Base-by-base conservation (phyloP, 2,888 invertebrate species). In the Andrena chrysosceles region DNA sequence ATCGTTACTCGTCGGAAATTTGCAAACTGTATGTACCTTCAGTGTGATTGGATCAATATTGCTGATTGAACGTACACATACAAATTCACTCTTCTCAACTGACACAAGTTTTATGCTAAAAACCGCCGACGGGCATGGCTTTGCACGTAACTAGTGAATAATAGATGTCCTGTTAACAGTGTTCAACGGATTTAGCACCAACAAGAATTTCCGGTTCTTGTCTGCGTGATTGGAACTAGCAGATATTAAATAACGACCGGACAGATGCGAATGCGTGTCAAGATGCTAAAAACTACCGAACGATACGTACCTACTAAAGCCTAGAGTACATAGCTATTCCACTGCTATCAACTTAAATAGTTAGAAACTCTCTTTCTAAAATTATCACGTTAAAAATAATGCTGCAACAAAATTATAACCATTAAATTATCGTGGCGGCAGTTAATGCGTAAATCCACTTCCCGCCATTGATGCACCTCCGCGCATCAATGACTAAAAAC, bases 121-220 rank as follows among this genome's bases (percentile, higher is more conserved):
- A 56, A 23, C 56, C 23, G 23, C 20, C 23, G 20, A 52, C 7
- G 52, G 33, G 33, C 33, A 33, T 33, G 13, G 20, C 52, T 52
- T 52, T 23, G 23, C 23, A 23, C 23, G 23, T 56, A 56, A 56
- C 23, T 56, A 56, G 26, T 23, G 23, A 56, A 23, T 13, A 26
- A 56, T 56, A 56, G 10, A 59, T 29, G 29, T 59, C 31, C 29
- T 16, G 59, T 56, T 26, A 56, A 56, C 56, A 56, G 23, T 10
- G 56, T 56, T 56, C 23, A 56, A 56, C 56, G 23, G 23, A 26
- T 56, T 56, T 56, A 56, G 56, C 56, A 56, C 56, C 56, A 56
- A 56, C 23, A 56, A 56, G 23, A 60, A 29, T 13, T 59, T n/a
- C 13, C 60, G 60, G 16, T n/a, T 42, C 29, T 60, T 60, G 16